These are phyloP conservation scores for Eubasilissa splendida DNA, from an alignment of 2,888 invertebrate genomes.

Conservation along the genomic window DNA sequence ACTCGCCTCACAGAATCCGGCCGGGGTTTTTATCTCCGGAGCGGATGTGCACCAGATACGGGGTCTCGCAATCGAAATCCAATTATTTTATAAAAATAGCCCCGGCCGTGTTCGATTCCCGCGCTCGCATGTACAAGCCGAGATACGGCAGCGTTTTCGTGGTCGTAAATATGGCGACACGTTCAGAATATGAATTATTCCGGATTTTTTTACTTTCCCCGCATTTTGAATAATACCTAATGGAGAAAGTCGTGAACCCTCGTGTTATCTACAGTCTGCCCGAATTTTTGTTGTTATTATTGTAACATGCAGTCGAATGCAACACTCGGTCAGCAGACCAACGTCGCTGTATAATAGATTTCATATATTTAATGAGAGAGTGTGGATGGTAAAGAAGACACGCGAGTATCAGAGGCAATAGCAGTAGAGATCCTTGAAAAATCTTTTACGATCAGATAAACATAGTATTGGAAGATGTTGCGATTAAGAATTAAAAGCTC, in stretches of 20 bases:
- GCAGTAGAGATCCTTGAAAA: too few relatives aligned
- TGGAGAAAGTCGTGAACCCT: background rate
- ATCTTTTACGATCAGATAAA: too few relatives aligned
- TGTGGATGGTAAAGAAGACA: too few relatives aligned
- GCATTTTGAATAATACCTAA: background rate
- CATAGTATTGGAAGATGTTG: too few relatives aligned
- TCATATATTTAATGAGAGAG: too few relatives aligned
- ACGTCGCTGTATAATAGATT: too few relatives aligned
- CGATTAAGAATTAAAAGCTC: too few relatives aligned
- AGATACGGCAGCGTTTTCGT: constrained; percentile 58
- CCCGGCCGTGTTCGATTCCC: constrained; percentile 61
- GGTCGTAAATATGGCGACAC: constrained; percentile 71
- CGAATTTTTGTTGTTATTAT: too few relatives aligned
- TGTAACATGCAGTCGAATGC: too few relatives aligned
- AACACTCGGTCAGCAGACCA: too few relatives aligned
- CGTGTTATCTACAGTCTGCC: background rate
- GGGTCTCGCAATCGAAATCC: constrained; percentile 68
- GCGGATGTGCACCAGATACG: constrained; percentile 23
- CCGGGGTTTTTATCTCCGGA: constrained; percentile 59
- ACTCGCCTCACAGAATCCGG: background rate
- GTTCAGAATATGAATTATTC: constrained; percentile 73
- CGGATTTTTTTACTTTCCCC: constrained; percentile 44
- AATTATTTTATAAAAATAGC: constrained; percentile 71
- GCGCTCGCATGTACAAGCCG: constrained; percentile 35
- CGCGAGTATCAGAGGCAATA: too few relatives aligned